Conservation (phyloP, 2,113 vertebrate genomes). For the Notarius quadriscutis region DNA sequence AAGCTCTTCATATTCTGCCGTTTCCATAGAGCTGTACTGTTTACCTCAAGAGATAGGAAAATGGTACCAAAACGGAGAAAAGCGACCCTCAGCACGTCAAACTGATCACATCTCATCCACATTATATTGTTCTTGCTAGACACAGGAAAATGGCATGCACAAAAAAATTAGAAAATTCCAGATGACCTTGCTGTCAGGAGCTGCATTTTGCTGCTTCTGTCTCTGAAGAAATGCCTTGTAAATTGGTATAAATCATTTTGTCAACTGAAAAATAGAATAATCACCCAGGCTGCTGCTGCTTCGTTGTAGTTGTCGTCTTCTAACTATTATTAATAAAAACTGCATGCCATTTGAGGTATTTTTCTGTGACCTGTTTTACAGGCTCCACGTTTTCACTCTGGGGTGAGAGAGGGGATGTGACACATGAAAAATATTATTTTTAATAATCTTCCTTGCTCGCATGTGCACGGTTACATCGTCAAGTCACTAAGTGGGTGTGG, state of each 20-base stretch:
- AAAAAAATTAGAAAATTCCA: too few species aligned
- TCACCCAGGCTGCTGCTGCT: too few species aligned
- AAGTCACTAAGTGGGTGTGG: neutral
- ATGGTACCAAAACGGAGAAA: too few species aligned
- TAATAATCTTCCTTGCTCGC: neutral
- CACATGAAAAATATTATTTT: neutral
- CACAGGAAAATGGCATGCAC: too few species aligned
- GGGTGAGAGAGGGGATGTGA: neutral
- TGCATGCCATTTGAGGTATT: neutral
- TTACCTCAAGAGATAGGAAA: too few species aligned
- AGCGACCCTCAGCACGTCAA: too few species aligned
- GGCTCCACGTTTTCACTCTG: neutral
- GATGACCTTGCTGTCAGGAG: too few species aligned
- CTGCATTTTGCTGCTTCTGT: neutral
- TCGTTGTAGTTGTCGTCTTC: too few species aligned
- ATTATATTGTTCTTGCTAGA: too few species aligned
- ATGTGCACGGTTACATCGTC: neutral
- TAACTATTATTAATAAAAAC: neutral
- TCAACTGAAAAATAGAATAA: neutral
- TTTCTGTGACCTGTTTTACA: neutral
- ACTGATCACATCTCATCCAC: too few species aligned
- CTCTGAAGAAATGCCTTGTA: neutral
- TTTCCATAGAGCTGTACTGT: too few species aligned
- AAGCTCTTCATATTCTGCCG: too few species aligned
- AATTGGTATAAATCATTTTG: neutral